phyloP scores from a whole-genome alignment of 2,888 invertebrate species.

The Phorcus lineatus region DNA sequence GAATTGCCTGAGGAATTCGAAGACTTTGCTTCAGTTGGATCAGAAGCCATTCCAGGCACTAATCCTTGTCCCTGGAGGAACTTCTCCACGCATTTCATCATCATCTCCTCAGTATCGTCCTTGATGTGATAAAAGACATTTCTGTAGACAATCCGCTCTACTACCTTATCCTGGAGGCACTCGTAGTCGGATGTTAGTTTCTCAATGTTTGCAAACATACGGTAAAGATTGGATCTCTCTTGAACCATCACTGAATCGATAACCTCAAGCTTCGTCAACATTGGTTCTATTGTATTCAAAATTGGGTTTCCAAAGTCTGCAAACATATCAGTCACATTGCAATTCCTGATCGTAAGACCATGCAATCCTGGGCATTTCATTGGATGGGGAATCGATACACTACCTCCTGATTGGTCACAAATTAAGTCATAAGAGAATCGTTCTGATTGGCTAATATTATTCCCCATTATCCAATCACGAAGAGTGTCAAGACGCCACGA shows the following conservation, averaged over 20 bases:
- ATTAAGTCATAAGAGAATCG: neutral
- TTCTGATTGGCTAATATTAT: neutral
- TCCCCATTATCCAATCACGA: neutral
- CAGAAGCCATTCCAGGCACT: no score
- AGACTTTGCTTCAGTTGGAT: no score
- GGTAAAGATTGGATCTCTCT: neutral
- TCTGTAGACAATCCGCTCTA: neutral
- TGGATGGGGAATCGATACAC: conserved; percentile 49
- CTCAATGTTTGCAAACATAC: neutral
- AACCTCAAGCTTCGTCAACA: conserved; percentile 41
- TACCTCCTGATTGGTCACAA: conserved; percentile 12
- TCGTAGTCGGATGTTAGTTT: conserved; percentile 3
- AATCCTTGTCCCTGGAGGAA: no score
- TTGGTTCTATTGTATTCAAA: conserved; percentile 38
- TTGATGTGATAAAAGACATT: neutral
- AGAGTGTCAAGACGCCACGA: neutral
- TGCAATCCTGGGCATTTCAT: conserved; percentile 44
- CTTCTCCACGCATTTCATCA: neutral
- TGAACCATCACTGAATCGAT: conserved; percentile 30
- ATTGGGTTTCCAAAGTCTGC: conserved; percentile 31
- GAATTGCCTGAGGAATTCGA: no score
- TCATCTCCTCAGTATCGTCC: neutral
- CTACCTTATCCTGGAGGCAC: neutral
- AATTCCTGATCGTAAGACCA: conserved; percentile 38
- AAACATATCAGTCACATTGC: conserved; percentile 42